Percentiles rank a stretch among this genome's conserved stretches.
phyloP scores from a whole-genome alignment of 2,888 invertebrate genomes.

The Drymonia ruficornis region DNA sequence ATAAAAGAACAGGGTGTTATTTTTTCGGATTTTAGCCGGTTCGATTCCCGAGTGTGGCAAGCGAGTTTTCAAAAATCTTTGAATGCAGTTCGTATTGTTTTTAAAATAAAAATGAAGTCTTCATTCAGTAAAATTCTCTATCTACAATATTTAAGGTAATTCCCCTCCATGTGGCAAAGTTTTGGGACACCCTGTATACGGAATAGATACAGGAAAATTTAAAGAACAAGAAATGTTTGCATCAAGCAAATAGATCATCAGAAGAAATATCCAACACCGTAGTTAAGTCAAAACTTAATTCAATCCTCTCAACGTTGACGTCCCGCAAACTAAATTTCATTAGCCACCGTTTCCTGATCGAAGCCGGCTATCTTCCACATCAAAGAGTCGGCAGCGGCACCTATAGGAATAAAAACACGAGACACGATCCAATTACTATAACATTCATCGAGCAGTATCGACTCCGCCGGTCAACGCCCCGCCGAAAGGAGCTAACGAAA shows the following conservation, averaged over 20 bases:
- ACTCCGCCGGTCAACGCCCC: slow-evolving; percentile 75
- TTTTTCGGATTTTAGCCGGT: no score
- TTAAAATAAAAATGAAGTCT: no score
- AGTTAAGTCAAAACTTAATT: slow-evolving; percentile 31
- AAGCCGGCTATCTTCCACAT: slow-evolving; percentile 32
- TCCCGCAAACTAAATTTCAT: slow-evolving; percentile 50
- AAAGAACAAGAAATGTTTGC: background rate
- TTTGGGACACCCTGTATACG: no score
- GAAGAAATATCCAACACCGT: slow-evolving; percentile 10
- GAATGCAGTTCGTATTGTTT: no score
- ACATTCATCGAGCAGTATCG: slow-evolving; percentile 74
- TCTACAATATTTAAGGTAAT: no score
- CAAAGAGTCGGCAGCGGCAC: slow-evolving; percentile 21
- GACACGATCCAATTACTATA: slow-evolving; percentile 72
- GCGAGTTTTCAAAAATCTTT: no score
- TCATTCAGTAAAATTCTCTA: no score
- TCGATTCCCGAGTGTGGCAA: no score
- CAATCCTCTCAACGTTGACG: slow-evolving; percentile 20
- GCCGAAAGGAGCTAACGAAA: slow-evolving; percentile 74
- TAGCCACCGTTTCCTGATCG: slow-evolving; percentile 47
- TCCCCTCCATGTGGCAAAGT: no score
- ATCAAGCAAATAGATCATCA: slow-evolving; percentile 5
- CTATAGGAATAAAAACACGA: slow-evolving; percentile 46
- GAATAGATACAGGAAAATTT: no score
- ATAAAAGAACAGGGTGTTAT: no score